Evolutionary conservation across 1,140 invertebrate genomes (phyloP), one percentile per base, ranked within the genome.

Genomic region (Lordiphosa stackelbergi): DNA sequence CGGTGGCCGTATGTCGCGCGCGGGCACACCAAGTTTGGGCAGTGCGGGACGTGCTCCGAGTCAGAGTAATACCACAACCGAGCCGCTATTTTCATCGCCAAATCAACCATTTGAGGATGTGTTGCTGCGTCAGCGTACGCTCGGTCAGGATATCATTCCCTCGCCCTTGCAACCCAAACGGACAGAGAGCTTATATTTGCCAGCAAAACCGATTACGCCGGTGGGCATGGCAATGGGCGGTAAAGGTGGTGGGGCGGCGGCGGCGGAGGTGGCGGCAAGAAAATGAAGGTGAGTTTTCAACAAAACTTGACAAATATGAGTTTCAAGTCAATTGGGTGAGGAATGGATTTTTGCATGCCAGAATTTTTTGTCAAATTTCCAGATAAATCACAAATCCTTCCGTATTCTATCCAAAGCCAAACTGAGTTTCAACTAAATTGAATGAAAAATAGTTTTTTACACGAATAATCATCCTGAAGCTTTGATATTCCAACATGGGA

Each of bases 61-160:
- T 7, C 61, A 78, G 48, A 66, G 73, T 28, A 85, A 59, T 42
- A n/a, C 56, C 6, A 8, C 28, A 0, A 38, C 38, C 31, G 85
- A 86, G 46, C 61, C 79, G 12, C 51, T 66, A 11, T 85, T 69
- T 48, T 85, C 81, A 40, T 59, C 69, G 37, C 74, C 74, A 43
- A 83, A 79, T 59, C 90, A 91, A 55, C 93, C 93, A 37, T 95
- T 95, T 86, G 95, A 96, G 77, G 94, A 95, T 43, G 92, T 94
- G 13, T 90, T 94, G 52, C 77, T 96, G 63, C 91, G 93, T 78
- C 94, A 96, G 85, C 90, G 94, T 69, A 92, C 90, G 54, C 90
- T 96, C 45, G 94, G 94, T 41, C 95, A 96, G 89, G 95, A 96
- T 86, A 96, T 96, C 85, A 92, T 95, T 75, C 93, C 94, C 34